Conservation (phyloP, 2,888 invertebrate species). For the Tachina grossa region DNA sequence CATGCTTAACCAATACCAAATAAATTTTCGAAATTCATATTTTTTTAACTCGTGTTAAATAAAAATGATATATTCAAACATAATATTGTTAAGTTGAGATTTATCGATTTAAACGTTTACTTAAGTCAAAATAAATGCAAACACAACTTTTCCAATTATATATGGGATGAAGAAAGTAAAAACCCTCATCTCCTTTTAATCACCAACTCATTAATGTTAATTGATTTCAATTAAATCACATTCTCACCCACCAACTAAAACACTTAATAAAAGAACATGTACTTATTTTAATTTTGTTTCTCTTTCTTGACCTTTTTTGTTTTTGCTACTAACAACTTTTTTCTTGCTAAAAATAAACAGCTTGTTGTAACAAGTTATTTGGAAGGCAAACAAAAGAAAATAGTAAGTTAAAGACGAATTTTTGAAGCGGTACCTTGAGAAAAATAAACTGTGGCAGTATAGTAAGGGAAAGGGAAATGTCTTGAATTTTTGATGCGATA, state of each 20-base stretch:
- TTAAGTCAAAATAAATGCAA: not conserved
- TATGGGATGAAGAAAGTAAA: constrained; percentile 26
- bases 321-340: constrained; percentile 17
- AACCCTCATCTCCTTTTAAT: constrained; percentile 79
- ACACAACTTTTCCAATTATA: constrained; percentile 10
- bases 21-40: too few relatives aligned
- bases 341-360: constrained; percentile 22
- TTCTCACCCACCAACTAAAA: constrained; percentile 64
- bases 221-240: constrained; percentile 83
- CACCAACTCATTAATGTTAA: constrained; percentile 82
- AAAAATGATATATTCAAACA: too few relatives aligned
- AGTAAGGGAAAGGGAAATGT: too few relatives aligned
- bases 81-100: constrained; percentile 13
- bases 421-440: not conserved
- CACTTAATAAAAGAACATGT: constrained; percentile 66
- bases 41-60: too few relatives aligned
- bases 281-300: constrained; percentile 42
- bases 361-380: constrained; percentile 7
- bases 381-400: not conserved
- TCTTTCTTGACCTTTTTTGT: not conserved
- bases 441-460: not conserved
- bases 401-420: not conserved
- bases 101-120: constrained; percentile 1
- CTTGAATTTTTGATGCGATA: too few relatives aligned
- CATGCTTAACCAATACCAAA: too few relatives aligned